phyloP scores from a whole-genome alignment of 2,113 vertebrate species.

The Corvus moneduloides region DNA sequence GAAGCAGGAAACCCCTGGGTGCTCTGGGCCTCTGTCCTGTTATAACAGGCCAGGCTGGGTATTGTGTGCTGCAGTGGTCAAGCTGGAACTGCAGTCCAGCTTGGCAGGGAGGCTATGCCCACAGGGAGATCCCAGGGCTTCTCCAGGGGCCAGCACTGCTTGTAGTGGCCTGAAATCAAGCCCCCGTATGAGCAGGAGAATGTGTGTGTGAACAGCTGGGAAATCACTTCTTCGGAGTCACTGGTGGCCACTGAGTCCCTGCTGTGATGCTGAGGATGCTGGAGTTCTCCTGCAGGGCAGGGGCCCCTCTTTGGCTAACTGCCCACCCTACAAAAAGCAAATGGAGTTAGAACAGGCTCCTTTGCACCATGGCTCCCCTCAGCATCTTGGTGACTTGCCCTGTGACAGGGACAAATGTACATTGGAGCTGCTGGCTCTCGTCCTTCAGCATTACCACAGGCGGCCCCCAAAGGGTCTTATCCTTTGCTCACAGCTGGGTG shows the following conservation, averaged over 20 bases:
- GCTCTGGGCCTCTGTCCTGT: neutral
- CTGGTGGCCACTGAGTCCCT: neutral
- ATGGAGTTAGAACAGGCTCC: neutral
- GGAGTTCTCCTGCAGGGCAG: neutral
- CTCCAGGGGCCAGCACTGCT: accelerated
- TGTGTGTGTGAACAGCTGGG: neutral
- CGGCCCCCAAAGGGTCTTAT: neutral
- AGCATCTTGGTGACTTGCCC: neutral
- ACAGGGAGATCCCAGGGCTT: neutral
- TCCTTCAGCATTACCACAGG: neutral
- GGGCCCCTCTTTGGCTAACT: neutral
- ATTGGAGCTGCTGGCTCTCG: neutral
- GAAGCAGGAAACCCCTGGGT: neutral
- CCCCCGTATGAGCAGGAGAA: neutral
- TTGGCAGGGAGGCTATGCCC: neutral
- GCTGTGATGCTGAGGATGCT: neutral
- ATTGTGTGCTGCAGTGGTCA: neutral
- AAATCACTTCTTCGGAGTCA: neutral
- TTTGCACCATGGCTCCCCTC: neutral
- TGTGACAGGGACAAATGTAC: neutral
- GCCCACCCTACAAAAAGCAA: neutral
- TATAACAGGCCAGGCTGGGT: neutral
- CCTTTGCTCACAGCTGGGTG: neutral
- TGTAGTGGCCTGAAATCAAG: neutral
- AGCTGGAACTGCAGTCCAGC: neutral